phyloP scores from a whole-genome alignment of 2,113 vertebrate genomes.

The Verasper variegatus region DNA sequence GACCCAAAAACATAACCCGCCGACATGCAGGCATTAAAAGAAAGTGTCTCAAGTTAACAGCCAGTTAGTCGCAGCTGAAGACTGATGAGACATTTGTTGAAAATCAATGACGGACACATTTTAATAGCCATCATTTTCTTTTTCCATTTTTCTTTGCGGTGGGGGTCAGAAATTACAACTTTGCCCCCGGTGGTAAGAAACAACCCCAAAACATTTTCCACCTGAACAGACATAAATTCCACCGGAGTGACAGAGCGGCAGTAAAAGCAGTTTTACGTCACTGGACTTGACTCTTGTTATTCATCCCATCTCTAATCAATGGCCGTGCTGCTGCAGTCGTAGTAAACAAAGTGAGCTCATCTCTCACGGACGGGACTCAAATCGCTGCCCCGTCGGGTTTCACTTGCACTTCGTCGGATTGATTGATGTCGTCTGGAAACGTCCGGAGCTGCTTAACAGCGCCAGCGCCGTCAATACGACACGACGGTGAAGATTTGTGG shows the following conservation, averaged over 20 bases:
- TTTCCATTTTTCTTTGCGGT: too few species aligned
- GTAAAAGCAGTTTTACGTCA: conserved; percentile 32
- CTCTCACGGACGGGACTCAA: conserved; percentile 11
- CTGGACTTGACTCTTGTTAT: conserved; percentile 16
- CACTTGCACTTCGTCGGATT: conserved; percentile 23
- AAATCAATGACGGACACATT: neutral
- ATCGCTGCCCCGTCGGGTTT: conserved; percentile 20
- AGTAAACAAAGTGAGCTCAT: conserved; percentile 51
- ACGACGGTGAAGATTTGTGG: neutral
- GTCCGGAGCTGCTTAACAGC: conserved; percentile 1
- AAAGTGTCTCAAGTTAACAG: neutral
- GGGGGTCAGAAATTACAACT: too few species aligned
- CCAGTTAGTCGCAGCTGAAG: neutral
- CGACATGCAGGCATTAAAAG: too few species aligned
- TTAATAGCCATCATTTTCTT: too few species aligned
- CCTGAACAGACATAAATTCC: neutral
- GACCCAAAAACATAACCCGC: too few species aligned
- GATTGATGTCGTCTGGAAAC: conserved; percentile 37
- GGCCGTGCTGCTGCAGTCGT: conserved; percentile 25
- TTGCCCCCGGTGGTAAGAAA: too few species aligned
- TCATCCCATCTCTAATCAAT: conserved; percentile 48
- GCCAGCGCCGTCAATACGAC: neutral
- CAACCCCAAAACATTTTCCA: neutral
- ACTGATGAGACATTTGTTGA: neutral
- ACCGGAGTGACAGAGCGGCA: neutral